Base-by-base conservation (phyloP, 1,140 invertebrate genomes). In the Himalopsyche phryganea region DNA sequence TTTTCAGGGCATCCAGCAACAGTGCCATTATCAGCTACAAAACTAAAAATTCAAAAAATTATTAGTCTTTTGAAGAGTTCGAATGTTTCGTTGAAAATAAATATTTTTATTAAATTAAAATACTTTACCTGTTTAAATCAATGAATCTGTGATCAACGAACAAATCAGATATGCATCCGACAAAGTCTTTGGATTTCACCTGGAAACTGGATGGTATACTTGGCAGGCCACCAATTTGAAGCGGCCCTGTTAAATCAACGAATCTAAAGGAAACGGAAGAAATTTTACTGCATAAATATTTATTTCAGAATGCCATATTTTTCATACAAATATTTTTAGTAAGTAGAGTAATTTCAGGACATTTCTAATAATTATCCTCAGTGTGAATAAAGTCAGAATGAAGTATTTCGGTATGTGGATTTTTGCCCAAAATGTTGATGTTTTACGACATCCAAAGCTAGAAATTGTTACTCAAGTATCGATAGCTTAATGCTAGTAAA, bases 221-320 rank as follows among this genome's bases (percentile, higher is more conserved):
- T 0, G 96, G 95, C 2, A 98, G 72, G 0, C 96, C 96, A 1
- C 97, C 97, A 14, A 99, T 75, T 72, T 98, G 94, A 6, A 99
- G 71, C 0, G 96, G 96, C 1, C 96, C 95, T 0, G 94, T 97
- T 2, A 99, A 74, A 73, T 99, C 97, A 15, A 99, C 72, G 68
- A 97, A 96, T 41, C 96, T 78, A 40, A 61, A 64, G 13, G 36
- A 52, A 14, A 53, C 56, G 11, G 10, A 41, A 1, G 44, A 23
- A 33, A 33, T 49, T 20, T 13, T 42, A 19, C 11, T 46, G 6
- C 10, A 7, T 7, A 7, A 7, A 44, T 14, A 7, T 44, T 49
- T 19, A 17, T 15, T 17, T 17, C 5, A 41, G 32, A 42, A 41
- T 45, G 41, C 11, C 17, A 48, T 11, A 18, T 28, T 13, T 11